Evolutionary conservation across 1,140 invertebrate genomes (phyloP).

Genomic region (Drosophila sp.): DNA sequence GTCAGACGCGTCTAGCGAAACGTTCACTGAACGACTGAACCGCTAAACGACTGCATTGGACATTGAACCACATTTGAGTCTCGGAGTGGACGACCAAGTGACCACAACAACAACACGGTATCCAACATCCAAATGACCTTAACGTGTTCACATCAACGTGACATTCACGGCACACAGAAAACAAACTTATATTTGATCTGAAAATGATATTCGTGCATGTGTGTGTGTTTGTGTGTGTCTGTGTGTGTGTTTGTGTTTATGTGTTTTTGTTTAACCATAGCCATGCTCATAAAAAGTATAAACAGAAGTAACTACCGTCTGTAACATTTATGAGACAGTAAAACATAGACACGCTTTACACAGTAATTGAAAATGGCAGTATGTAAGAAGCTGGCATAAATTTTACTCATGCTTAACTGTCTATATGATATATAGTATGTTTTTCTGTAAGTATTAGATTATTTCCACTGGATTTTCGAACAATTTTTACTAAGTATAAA

Average conservation of each 20-base stretch:
- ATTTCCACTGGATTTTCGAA: no score
- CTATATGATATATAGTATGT: not conserved
- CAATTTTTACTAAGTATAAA: no score
- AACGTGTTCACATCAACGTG: slow-evolving; percentile 52
- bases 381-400: not conserved
- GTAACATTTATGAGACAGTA: slow-evolving; percentile 12
- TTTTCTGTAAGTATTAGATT: not conserved
- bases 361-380: not conserved
- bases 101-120: slow-evolving; percentile 17
- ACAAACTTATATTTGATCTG: slow-evolving; percentile 23
- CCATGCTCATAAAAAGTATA: slow-evolving; percentile 23
- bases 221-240: no score
- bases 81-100: slow-evolving; percentile 17
- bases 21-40: slow-evolving; percentile 47
- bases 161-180: slow-evolving; percentile 43
- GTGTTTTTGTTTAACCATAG: not conserved
- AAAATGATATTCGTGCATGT: slow-evolving; percentile 23
- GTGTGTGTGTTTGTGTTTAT: not conserved
- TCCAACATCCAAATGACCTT: slow-evolving; percentile 66
- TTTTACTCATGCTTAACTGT: not conserved
- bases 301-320: slow-evolving; percentile 16
- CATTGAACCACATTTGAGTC: slow-evolving; percentile 74
- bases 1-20: slow-evolving; percentile 54
- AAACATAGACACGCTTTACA: not conserved
- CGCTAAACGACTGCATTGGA: slow-evolving; percentile 62